Percentiles rank a stretch among this genome's conserved stretches.
These are phyloP conservation scores for Dinocampus coccinellae DNA, from an alignment of 2,888 invertebrate genomes.

Conservation along the genomic window DNA sequence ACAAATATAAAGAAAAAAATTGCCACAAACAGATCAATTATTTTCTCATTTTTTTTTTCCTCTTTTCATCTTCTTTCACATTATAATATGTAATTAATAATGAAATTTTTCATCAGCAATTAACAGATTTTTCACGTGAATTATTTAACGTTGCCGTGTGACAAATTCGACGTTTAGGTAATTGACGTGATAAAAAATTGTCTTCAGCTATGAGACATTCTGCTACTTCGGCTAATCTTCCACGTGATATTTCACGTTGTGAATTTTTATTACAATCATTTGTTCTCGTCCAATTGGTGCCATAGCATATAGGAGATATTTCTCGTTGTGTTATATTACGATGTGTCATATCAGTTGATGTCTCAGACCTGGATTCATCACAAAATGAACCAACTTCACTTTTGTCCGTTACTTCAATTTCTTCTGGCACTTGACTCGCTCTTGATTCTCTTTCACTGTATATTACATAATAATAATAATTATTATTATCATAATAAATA, in stretches of 20 bases:
- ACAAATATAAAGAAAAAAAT: too few species aligned
- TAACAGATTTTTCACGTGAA: conserved; percentile 57
- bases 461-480: background rate
- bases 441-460: background rate
- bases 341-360: conserved; percentile 45
- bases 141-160: conserved; percentile 55
- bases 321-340: conserved; percentile 34
- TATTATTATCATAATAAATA: too few species aligned
- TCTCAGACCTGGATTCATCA: conserved; percentile 54
- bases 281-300: conserved; percentile 56
- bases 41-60: background rate
- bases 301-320: conserved; percentile 53
- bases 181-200: conserved; percentile 46
- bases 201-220: conserved; percentile 39
- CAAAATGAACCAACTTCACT: conserved; percentile 51
- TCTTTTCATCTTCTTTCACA: background rate
- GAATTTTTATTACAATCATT: conserved; percentile 4
- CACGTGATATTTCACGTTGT: conserved; percentile 42
- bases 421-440: background rate
- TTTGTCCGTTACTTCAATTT: conserved; percentile 41
- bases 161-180: conserved; percentile 54
- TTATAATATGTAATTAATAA: background rate
- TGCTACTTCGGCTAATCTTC: conserved; percentile 45
- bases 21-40: too few species aligned
- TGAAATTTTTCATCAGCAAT: conserved; percentile 44